Percentiles rank a stretch among this genome's conserved stretches.
Conservation (phyloP, 2,888 invertebrate species). For the Stenodema calcarata region DNA sequence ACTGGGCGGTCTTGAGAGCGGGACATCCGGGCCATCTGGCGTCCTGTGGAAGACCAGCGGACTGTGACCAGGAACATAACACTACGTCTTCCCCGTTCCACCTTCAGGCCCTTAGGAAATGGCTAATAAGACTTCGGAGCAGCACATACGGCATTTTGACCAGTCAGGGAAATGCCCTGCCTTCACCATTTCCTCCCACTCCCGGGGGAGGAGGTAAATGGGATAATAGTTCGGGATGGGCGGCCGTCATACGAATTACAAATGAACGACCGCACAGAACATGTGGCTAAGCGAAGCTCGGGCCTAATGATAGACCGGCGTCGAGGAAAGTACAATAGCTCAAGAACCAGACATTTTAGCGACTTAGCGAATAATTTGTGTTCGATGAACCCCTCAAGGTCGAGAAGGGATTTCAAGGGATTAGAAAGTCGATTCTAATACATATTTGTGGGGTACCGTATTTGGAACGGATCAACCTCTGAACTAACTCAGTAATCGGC, state of each 20-base stretch:
- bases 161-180: not conserved
- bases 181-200: not conserved
- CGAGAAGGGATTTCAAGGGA: too few species aligned
- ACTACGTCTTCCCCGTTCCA: not conserved
- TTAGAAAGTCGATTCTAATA: too few species aligned
- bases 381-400: too few species aligned
- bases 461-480: too few species aligned
- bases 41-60: conserved; percentile 4
- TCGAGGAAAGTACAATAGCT: not conserved
- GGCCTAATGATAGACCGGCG: not conserved
- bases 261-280: not conserved
- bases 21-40: conserved; percentile 25
- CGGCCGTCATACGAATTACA: not conserved
- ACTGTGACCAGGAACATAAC: not conserved
- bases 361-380: too few species aligned
- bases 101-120: not conserved
- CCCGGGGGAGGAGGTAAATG: not conserved
- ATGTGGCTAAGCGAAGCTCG: not conserved
- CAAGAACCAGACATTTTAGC: too few species aligned
- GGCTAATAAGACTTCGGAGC: not conserved
- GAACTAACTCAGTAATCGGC: too few species aligned
- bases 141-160: not conserved
- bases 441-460: too few species aligned
- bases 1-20: not conserved
- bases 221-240: not conserved